These are phyloP conservation scores for Ridgeia piscesae DNA, from an alignment of 1,140 invertebrate species.

Conservation along the genomic window DNA sequence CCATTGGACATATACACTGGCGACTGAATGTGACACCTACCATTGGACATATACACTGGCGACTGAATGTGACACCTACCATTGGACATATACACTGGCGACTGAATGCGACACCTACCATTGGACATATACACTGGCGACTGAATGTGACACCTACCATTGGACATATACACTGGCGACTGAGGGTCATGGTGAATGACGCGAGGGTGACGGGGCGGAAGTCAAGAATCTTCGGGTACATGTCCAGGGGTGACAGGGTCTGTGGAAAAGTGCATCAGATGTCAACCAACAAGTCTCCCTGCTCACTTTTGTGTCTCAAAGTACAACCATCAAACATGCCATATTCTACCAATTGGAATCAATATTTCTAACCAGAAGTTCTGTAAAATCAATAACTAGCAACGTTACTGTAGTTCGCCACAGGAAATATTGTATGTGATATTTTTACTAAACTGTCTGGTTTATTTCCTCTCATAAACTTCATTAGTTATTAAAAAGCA, in stretches of 20 bases:
- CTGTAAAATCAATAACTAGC: too few relatives aligned
- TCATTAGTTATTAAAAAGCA: not conserved
- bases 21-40: slow-evolving; percentile 76
- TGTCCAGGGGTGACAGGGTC: slow-evolving; percentile 96
- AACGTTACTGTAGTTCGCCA: not conserved
- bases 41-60: slow-evolving; percentile 95
- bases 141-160: slow-evolving; percentile 83
- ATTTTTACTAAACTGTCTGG: not conserved
- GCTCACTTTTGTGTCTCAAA: too few relatives aligned
- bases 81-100: slow-evolving; percentile 94
- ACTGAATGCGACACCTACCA: slow-evolving; percentile 79
- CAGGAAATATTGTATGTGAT: not conserved
- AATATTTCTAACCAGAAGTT: too few relatives aligned
- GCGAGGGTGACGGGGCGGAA: slow-evolving; percentile 96
- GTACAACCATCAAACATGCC: too few relatives aligned
- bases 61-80: slow-evolving; percentile 75
- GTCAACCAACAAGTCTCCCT: not conserved
- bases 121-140: slow-evolving; percentile 91
- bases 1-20: slow-evolving; percentile 95
- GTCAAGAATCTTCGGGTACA: slow-evolving; percentile 99
- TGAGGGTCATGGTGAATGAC: slow-evolving; percentile 97
- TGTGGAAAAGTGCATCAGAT: slow-evolving; percentile 42
- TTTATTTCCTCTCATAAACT: not conserved
- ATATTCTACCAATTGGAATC: too few relatives aligned
- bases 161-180: slow-evolving; percentile 91